A percentile compares a stretch with the other conserved stretches of the same genome.
Conservation (phyloP, 2,797 vertebrate genomes). For the Ptychadena robeensis region DNA sequence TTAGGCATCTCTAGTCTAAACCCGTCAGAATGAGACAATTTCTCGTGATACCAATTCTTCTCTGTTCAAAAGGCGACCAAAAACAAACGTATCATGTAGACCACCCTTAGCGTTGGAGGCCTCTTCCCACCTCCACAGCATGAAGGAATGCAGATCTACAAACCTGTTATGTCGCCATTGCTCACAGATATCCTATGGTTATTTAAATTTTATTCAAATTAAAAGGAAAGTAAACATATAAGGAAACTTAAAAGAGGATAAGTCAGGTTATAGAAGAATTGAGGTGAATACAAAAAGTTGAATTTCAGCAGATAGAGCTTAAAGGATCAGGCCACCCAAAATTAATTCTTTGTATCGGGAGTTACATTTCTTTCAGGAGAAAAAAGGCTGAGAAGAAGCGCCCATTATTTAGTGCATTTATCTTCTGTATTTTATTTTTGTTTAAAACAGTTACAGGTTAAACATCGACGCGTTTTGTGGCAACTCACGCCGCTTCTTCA, state of each 20-base stretch:
- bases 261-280: no score
- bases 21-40: constrained; percentile 46
- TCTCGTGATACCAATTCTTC: constrained; percentile 44
- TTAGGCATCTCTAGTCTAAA: constrained; percentile 51
- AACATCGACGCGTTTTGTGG: no score
- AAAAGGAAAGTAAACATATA: background rate
- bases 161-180: background rate
- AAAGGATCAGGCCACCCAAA: no score
- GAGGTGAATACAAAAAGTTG: no score
- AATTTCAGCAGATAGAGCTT: no score
- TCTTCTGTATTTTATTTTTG: no score
- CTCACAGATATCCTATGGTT: background rate
- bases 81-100: constrained; percentile 30
- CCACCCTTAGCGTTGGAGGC: constrained; percentile 8
- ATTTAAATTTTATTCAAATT: background rate
- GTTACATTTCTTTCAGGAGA: no score
- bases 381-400: no score
- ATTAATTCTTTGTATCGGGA: no score
- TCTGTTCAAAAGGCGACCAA: constrained; percentile 50
- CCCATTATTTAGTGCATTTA: no score
- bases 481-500: no score
- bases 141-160: background rate
- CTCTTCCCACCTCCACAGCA: constrained; percentile 14
- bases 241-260: background rate
- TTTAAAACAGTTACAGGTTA: no score